Conservation (phyloP, 2,888 invertebrate species). For the Phortica magna region DNA sequence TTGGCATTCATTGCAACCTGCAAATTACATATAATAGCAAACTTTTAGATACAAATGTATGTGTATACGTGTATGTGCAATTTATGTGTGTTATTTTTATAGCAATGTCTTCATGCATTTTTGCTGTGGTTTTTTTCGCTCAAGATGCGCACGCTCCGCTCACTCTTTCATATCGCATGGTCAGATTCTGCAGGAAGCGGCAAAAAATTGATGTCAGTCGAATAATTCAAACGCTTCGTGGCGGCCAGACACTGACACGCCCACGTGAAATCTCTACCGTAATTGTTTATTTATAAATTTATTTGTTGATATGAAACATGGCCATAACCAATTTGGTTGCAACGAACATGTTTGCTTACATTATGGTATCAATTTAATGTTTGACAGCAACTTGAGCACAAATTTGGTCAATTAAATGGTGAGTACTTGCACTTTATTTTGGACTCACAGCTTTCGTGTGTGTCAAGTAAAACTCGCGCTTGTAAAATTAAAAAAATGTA, state of each 20-base stretch:
- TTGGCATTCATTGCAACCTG: conserved; percentile 88
- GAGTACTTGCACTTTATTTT: background rate
- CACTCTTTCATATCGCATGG: too few relatives aligned
- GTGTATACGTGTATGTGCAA: background rate
- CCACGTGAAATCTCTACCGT: too few relatives aligned
- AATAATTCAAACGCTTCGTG: too few relatives aligned
- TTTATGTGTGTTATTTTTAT: conserved; percentile 7
- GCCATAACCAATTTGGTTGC: too few relatives aligned
- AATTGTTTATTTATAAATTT: too few relatives aligned
- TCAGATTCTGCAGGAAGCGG: too few relatives aligned
- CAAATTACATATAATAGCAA: conserved; percentile 11
- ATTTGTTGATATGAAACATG: too few relatives aligned
- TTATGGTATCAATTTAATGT: too few relatives aligned
- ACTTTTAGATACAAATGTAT: background rate
- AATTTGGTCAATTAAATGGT: conserved; percentile 43
- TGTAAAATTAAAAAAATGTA: background rate
- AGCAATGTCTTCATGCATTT: background rate
- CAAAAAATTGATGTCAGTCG: too few relatives aligned
- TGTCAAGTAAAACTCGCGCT: conserved; percentile 27
- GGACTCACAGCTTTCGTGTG: conserved; percentile 11
- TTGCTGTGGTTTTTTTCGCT: background rate
- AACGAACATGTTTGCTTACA: too few relatives aligned
- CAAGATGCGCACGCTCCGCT: conserved; percentile 4
- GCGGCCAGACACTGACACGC: too few relatives aligned
- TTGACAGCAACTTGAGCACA: background rate